These are phyloP conservation scores for Apolygus lucorum DNA, from an alignment of 1,140 invertebrate species.

Conservation along the genomic window DNA sequence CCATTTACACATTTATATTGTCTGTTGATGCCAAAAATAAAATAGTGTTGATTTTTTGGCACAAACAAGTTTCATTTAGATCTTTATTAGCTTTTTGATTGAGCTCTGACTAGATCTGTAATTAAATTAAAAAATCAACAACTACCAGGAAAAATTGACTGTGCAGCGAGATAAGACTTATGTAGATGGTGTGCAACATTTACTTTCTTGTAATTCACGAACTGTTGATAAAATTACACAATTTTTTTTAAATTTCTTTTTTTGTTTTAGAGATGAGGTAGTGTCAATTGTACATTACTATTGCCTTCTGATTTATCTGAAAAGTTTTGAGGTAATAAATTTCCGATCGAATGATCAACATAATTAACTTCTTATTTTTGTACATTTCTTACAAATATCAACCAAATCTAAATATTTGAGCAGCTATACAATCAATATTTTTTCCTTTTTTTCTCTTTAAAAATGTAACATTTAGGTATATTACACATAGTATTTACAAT, in stretches of 20 bases:
- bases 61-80: conserved; percentile 17
- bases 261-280: conserved; percentile 1
- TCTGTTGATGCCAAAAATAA: conserved; percentile 8
- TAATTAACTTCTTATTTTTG: background rate
- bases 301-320: conserved; percentile 5
- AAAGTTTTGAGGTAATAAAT: conserved; percentile 13
- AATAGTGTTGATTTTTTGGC: background rate
- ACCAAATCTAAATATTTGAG: background rate
- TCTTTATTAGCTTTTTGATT: conserved; percentile 15
- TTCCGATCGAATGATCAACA: background rate
- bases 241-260: background rate
- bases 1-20: conserved; percentile 2
- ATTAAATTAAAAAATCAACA: background rate
- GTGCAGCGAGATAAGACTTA: conserved; percentile 11
- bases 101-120: conserved; percentile 13
- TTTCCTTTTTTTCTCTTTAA: no score
- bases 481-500: no score
- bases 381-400: background rate
- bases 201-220: background rate
- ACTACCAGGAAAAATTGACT: conserved; percentile 10
- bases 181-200: conserved; percentile 3
- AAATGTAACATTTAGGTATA: no score
- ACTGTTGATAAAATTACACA: conserved; percentile 6
- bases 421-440: background rate
- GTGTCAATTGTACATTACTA: conserved; percentile 8